Percentiles rank a stretch among this genome's conserved stretches.
These are phyloP conservation scores for Sus scrofa DNA, from an alignment of 2,113 vertebrate genomes.

Conservation along the genomic window DNA sequence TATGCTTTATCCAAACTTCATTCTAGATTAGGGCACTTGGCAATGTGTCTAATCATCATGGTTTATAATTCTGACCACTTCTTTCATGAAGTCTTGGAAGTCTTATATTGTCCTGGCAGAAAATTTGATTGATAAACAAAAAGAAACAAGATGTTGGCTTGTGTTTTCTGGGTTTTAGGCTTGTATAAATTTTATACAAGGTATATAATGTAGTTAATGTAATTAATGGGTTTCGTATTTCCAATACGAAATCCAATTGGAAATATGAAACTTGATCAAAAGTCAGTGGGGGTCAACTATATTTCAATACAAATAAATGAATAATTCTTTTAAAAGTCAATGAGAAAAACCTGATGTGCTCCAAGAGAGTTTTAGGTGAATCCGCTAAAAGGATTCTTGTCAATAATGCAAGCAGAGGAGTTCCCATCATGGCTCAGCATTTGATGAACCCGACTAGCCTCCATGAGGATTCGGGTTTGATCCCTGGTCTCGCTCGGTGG, in stretches of 20 bases:
- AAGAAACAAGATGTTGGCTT: background rate
- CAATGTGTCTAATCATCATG: background rate
- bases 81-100: background rate
- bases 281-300: background rate
- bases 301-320: too few relatives aligned
- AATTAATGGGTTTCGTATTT: background rate
- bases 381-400: background rate
- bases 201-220: conserved; percentile 2
- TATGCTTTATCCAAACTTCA: background rate
- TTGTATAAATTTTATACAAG: conserved; percentile 31
- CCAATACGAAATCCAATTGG: background rate
- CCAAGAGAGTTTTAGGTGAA: background rate
- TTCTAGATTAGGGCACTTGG: background rate
- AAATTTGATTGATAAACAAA: conserved; percentile 32
- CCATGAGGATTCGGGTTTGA: too few relatives aligned
- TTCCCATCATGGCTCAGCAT: too few relatives aligned
- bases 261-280: conserved; percentile 52
- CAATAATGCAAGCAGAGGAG: background rate
- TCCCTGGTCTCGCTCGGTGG: too few relatives aligned
- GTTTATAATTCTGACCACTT: background rate
- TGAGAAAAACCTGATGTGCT: background rate
- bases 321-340: background rate
- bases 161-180: conserved; percentile 41
- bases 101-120: background rate
- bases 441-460: too few relatives aligned